phyloP scores from a whole-genome alignment of 2,888 invertebrate genomes.

The Erebia ligea region DNA sequence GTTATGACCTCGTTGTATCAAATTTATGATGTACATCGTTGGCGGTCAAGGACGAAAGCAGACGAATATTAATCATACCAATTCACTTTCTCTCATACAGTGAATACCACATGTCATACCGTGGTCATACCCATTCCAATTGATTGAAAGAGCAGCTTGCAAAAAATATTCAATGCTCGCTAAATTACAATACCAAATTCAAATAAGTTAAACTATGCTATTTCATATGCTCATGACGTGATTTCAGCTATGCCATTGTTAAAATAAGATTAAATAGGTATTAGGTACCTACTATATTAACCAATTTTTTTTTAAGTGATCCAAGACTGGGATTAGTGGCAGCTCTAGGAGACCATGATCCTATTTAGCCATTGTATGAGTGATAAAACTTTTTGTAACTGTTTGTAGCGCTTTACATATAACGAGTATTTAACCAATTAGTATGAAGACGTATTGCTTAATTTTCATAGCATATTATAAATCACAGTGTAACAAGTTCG shows the following conservation, averaged over 20 bases:
- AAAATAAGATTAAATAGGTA: too few species aligned
- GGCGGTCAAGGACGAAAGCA: constrained; percentile 26
- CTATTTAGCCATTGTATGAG: too few species aligned
- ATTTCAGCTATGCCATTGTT: too few species aligned
- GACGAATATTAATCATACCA: constrained; percentile 23
- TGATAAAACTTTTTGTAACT: not conserved
- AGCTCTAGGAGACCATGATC: too few species aligned
- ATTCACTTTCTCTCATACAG: constrained; percentile 22
- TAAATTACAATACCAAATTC: not conserved
- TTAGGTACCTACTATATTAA: too few species aligned
- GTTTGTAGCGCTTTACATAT: not conserved
- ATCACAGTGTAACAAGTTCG: constrained; percentile 29
- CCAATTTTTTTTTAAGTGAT: too few species aligned
- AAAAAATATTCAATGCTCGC: constrained; percentile 11
- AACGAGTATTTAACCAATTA: constrained; percentile 13
- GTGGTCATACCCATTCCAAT: constrained; percentile 7
- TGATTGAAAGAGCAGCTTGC: constrained; percentile 13
- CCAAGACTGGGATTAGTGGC: too few species aligned
- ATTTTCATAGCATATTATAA: constrained; percentile 23
- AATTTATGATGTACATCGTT: constrained; percentile 16
- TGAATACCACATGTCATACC: too few species aligned
- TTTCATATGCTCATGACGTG: not conserved
- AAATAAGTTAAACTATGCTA: not conserved
- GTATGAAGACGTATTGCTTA: constrained; percentile 16
- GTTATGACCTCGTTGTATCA: constrained; percentile 9